Evolutionary conservation across 2,797 vertebrate species (phyloP), one percentile per base, ranked within the genome.

Genomic region (Pangasius macronema): DNA sequence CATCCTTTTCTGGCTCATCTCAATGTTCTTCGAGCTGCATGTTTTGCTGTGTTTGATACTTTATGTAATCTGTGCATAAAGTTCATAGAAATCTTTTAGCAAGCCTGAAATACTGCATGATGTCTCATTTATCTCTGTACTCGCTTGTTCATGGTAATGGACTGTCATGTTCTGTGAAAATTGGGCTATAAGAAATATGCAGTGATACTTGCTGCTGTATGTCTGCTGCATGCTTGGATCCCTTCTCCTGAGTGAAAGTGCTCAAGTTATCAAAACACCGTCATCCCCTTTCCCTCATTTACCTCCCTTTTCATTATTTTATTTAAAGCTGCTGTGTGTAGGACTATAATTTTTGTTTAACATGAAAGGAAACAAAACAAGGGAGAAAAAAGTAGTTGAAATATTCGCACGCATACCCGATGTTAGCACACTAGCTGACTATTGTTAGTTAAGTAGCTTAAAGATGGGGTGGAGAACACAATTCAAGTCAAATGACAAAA

Each of bases 131-230:
- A 53, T 42, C 20, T 63, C 75, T 70, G 65, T 70, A 70, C 81
- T 82, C 13, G 73, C 83, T 81, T 90, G 82, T 85, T 90, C 61
- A n/a, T 61, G 53, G 68, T 85, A 59, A 77, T 88, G 86, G 79
- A 73, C 68, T 83, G 82, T 83, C 65, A 88, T 89, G 87, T 83
- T 89, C 55, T 85, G 79, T 87, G 85, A 87, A 89, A 88, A 84
- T 81, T 82, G 63, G 36, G 61, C 79, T 82, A 3, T 68, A 81
- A 16, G 42, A 3, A 63, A 79, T 85, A 61, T 82, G 30, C 33
- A 7, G 27, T 77, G 86, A 83, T 87, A 57, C 73, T 79, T 88
- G 77, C 68, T 85, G 51, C 87, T 22, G 68, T 68, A 36, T 88
- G 70, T 39, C 67, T 85, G 59, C 68, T 87, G 83, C 80, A 75